Evolutionary conservation across 2,888 invertebrate genomes (phyloP), one percentile per base, ranked within the genome.

Genomic region (Machimus rusticus): DNA sequence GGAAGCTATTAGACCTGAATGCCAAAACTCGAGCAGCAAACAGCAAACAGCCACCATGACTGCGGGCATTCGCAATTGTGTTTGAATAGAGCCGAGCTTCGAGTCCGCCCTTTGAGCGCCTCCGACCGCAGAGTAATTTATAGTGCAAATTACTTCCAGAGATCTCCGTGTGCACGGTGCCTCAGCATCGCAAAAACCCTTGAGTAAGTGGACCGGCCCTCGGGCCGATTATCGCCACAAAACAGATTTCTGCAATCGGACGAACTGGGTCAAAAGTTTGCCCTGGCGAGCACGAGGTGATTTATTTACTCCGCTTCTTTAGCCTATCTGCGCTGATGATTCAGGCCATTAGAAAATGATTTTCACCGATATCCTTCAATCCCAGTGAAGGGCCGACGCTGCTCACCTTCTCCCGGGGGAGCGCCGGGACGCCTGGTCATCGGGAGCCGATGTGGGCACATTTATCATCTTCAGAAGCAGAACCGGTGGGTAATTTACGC

Each of bases 271-370:
- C 57, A 66, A 66, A 82, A 57, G 34, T 34, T 37, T 51, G 34
- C 51, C 57, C 5, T 51, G 2, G 19, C 2, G 28, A 9, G 6
- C 34, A 82, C 6, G 39, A n/a, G 12, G 51, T 34, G 82, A 82
- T 82, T 82, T 82, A 82, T 82, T 37, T 57, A 82, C 82, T 34
- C 34, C 19, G 39, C 19, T 82, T 82, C 19, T 39, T 82, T 82
- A 39, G 19, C 57, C 57, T 57, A 82, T 82, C 82, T 19, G 37
- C 66, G 66, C 19, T 82, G 82, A 82, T 82, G 66, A 82, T 37
- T 82, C 82, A 57, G 37, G 39, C 82, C 66, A 82, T 82, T 82
- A 82, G 57, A 82, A 82, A 66, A 82, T 82, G 82, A 82, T 82
- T 82, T 66, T 66, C 82, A 82, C 34, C 57, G 39, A 57, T 82